Conservation (phyloP, 2,113 vertebrate species). For the Corvus moneduloides region DNA sequence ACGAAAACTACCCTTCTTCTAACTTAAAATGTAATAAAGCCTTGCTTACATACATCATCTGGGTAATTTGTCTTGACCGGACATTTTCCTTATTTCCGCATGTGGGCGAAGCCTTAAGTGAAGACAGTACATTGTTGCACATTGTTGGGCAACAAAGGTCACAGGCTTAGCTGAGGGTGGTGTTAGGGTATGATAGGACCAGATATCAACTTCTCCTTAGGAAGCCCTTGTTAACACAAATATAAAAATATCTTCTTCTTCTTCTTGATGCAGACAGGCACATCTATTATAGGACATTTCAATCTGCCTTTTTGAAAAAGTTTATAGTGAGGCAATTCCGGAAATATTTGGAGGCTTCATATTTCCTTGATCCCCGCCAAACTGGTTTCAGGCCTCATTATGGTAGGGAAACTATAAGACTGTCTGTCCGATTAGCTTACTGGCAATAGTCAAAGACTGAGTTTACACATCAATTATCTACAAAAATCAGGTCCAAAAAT, state of each 20-base stretch:
- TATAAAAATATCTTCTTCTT: constrained; percentile 29
- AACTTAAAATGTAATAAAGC: neutral
- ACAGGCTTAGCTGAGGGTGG: neutral
- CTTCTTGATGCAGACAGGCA: constrained; percentile 13
- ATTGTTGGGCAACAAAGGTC: neutral
- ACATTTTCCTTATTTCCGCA: neutral
- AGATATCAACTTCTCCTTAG: neutral
- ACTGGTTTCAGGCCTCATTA: constrained; percentile 62
- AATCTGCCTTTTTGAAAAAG: constrained; percentile 43
- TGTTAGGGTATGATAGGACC: neutral
- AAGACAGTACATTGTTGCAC: neutral
- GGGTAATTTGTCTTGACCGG: neutral
- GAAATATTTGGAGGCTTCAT: constrained; percentile 66
- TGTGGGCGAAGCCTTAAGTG: neutral
- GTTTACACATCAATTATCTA: neutral
- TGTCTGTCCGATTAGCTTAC: constrained; percentile 10
- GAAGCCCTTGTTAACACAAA: neutral
- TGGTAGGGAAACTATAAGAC: constrained; percentile 35
- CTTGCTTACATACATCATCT: neutral
- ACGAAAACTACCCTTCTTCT: neutral
- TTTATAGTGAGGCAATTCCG: constrained; percentile 57
- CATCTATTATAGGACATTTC: constrained; percentile 45
- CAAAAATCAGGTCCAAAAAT: neutral
- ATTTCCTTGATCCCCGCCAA: constrained; percentile 60
- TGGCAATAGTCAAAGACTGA: neutral